Evolutionary conservation across 1,140 invertebrate genomes (phyloP), one percentile per base, ranked within the genome.

Genomic region (Calliopsis andreniformis): DNA sequence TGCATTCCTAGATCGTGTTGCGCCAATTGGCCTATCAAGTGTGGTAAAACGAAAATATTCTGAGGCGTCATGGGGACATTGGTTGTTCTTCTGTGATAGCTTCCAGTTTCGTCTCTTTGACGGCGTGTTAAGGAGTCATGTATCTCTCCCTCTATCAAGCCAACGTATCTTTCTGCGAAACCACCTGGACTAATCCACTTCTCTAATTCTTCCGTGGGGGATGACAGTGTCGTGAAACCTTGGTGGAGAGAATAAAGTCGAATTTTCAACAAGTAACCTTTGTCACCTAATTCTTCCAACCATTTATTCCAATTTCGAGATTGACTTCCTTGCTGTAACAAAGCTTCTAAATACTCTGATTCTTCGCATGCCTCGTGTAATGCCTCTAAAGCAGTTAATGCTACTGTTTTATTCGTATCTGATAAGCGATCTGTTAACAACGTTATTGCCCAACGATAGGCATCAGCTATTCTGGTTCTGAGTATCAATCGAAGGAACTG

Each of bases 301-400:
- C 89, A 91, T 16, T 86, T 83, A 18, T 89, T 75, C 78, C 89
- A 91, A 10, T 90, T 83, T 45, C 75, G 79, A 18, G 53, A 71
- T 23, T 85, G 83, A 43, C 59, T 79, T 1, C 71, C 86, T 3
- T 89, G 79, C 6, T 88, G 86, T 18, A 87, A 94, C 42, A 99
- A 90, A 69, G 95, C 94, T 82, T 97, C 95, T 39, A 98, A 90
- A 90, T 96, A 97, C 85, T 97, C 96, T 67, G 95, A 94, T 70
- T 98, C 94, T 91, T 98, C 96, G 87, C 96, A 98, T 25, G 97
- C 97, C 93, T 99, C 98, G 86, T 98, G 96, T n/a, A 99, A 92
- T 56, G 96, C 95, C 71, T 95, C 94, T 18, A 98, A 88, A 3
- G 98, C 97, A 16, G 95, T 94, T 43, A 96, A 92, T 0, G 95